Base-by-base conservation (phyloP, 2,797 vertebrate species). In the Mormyrus hasselquistii region DNA sequence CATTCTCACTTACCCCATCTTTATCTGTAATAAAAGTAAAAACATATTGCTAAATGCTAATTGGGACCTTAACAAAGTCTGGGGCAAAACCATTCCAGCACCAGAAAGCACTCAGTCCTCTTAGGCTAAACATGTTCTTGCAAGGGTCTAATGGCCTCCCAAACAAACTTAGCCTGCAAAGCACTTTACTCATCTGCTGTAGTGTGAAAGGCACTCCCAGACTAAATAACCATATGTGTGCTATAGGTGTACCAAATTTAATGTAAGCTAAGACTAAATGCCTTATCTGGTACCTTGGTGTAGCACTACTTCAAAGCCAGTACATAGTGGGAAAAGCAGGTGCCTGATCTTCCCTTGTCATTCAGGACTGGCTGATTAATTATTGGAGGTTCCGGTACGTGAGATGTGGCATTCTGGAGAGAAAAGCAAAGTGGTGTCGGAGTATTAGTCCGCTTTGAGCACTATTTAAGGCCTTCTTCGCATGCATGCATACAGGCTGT, bases 401-500 rank as follows among this genome's bases (percentile, higher is more conserved):
- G 22, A 69, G 62, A 34, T 34, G 0, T 69, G 65, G 29, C 12
- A 34, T 69, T 34, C 25, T 69, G 65, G 29, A 38, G 12, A 38
- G 25, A 16, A 16, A 38, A 34, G 38, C 12, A 16, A 3, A 69
- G 8, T 0, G 25, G 9, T 0, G 29, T 16, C 4, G 1, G 29
- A 69, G 4, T 34, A 12, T 29, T 14, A 16, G 25, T 34, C 65
- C 29, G 8, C 29, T 34, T 73, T 0, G 7, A 79, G 73, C 38
- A 79, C 16, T 25, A 3, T 3, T 44, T 50, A 84, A 9, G 19
- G 82, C 41, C 19, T 88, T 93, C 91, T 94, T 93, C 92, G 92
- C 91, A 90, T 91, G 91, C 87, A 89, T 88, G 90, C 89, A 79
- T 91, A 92, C 91, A 90, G 88, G 91, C 89, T 88, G 90, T 34